Percentiles rank a stretch among this genome's conserved stretches.
Evolutionary conservation across 1,140 invertebrate species (phyloP).

Genomic region (Bursaphelenchus mucronatus): DNA sequence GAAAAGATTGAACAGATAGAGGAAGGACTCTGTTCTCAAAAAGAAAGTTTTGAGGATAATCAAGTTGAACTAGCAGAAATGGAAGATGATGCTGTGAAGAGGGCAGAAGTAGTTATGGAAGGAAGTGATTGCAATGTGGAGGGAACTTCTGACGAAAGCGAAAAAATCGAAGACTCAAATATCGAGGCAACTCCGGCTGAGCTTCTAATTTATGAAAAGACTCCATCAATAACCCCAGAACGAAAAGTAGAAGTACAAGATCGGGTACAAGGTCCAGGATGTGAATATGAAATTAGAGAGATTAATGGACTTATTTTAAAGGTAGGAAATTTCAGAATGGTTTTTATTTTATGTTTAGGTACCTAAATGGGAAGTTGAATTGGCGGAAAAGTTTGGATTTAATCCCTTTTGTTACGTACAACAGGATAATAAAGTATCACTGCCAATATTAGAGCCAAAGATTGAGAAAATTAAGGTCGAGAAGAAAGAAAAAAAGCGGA

Average conservation of each 20-base stretch:
- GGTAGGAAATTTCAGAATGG: neutral
- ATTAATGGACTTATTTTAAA: slow-evolving; percentile 1
- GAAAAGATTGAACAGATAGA: too few relatives aligned
- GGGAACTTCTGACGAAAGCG: too few relatives aligned
- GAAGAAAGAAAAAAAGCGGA: neutral
- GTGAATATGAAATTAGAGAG: neutral
- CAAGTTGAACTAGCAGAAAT: too few relatives aligned
- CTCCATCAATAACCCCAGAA: neutral
- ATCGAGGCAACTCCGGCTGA: too few relatives aligned
- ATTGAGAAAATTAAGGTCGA: neutral
- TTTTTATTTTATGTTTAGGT: neutral
- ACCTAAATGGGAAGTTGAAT: neutral
- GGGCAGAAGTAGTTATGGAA: too few relatives aligned
- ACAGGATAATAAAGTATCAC: neutral
- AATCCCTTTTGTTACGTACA: neutral
- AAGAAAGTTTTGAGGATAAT: too few relatives aligned
- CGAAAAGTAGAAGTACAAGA: neutral
- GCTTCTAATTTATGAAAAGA: neutral
- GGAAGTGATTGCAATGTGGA: too few relatives aligned
- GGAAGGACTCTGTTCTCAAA: too few relatives aligned
- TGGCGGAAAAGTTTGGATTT: neutral
- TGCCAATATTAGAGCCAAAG: neutral
- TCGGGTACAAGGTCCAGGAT: neutral
- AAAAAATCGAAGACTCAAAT: too few relatives aligned
- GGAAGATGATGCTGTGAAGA: too few relatives aligned